Percentiles rank a stretch among this genome's conserved stretches.
These are phyloP conservation scores for Diachrysia chrysitis DNA, from an alignment of 2,888 invertebrate genomes.

Conservation along the genomic window DNA sequence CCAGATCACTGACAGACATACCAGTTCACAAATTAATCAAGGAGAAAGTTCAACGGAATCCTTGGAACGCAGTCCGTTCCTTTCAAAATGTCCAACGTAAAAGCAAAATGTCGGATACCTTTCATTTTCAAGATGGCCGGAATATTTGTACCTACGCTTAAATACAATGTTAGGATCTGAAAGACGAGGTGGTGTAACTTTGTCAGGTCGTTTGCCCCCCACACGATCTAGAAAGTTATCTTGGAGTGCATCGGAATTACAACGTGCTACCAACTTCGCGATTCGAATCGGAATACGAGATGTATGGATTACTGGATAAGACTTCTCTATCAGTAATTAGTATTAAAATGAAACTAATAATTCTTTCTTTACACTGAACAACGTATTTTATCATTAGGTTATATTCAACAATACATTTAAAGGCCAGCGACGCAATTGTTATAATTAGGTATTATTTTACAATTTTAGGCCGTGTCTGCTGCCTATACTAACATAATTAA, in stretches of 20 bases:
- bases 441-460: too few relatives aligned
- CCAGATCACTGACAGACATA: conserved; percentile 30
- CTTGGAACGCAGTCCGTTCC: conserved; percentile 55
- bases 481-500: too few relatives aligned
- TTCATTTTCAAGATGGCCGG: conserved; percentile 65
- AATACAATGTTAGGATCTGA: conserved; percentile 69
- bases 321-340: conserved; percentile 3
- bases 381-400: too few relatives aligned
- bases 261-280: conserved; percentile 80
- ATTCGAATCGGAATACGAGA: conserved; percentile 76
- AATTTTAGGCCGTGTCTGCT: too few relatives aligned
- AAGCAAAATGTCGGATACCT: conserved; percentile 64
- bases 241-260: conserved; percentile 85
- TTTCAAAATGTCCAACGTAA: conserved; percentile 54
- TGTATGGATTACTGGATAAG: conserved; percentile 67
- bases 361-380: too few relatives aligned
- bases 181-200: conserved; percentile 72
- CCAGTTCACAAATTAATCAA: conserved; percentile 56
- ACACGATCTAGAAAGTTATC: conserved; percentile 82
- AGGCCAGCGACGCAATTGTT: too few relatives aligned
- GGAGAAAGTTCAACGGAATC: conserved; percentile 49
- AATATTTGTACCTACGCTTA: conserved; percentile 68
- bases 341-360: too few relatives aligned
- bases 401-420: too few relatives aligned
- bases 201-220: conserved; percentile 82